Evolutionary conservation across 2,888 invertebrate species (phyloP).

Genomic region (Chromoteleia sp.): DNA sequence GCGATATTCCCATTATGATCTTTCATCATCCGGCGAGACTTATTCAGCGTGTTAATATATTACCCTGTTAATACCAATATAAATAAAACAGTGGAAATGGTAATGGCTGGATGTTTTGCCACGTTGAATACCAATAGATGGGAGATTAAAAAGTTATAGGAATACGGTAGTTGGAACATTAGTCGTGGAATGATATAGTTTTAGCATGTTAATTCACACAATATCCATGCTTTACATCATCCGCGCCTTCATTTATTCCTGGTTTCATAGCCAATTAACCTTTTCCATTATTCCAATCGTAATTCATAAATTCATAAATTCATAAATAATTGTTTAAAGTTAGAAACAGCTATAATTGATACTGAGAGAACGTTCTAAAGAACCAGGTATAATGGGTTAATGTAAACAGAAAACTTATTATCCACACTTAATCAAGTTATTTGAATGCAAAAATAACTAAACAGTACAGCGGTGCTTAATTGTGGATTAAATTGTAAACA

Average conservation of each 20-base stretch:
- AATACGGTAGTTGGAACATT: conserved; percentile 49
- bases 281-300: conserved; percentile 30
- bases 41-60: conserved; percentile 55
- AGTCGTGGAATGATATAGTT: conserved; percentile 46
- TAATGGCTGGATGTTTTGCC: conserved; percentile 40
- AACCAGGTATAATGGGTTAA: too few relatives aligned
- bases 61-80: conserved; percentile 57
- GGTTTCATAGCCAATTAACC: conserved; percentile 47
- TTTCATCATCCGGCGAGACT: conserved; percentile 33
- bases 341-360: not conserved
- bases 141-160: conserved; percentile 30
- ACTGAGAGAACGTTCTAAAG: too few relatives aligned
- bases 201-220: conserved; percentile 38
- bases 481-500: too few relatives aligned
- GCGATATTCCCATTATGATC: conserved; percentile 46
- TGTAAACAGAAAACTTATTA: too few relatives aligned
- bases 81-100: conserved; percentile 56
- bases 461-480: too few relatives aligned
- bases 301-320: conserved; percentile 13
- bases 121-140: conserved; percentile 44
- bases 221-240: conserved; percentile 31
- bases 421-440: too few relatives aligned
- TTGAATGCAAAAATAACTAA: too few relatives aligned
- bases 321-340: not conserved
- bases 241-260: conserved; percentile 5